Conservation (phyloP, 37 sponge, comb jelly and placozoan genomes). For the Chondrilla cf. caribensis region DNA sequence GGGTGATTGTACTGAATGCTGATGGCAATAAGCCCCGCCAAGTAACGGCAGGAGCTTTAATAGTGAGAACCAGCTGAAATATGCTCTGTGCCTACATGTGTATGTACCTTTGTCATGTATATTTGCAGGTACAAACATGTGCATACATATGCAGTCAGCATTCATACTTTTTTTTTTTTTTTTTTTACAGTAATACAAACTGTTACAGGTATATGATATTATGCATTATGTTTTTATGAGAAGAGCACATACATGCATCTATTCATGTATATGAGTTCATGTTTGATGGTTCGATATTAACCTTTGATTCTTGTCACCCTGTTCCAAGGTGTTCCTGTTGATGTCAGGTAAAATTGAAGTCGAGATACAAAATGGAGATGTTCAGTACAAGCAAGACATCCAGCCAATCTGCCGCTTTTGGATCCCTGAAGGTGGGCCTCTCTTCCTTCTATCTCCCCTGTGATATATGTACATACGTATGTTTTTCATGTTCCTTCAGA, state of each 20-base stretch:
- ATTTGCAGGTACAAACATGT: neutral
- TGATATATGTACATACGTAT: neutral
- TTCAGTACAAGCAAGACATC: neutral
- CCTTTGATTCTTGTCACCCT: neutral
- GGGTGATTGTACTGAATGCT: neutral
- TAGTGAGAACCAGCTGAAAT: neutral
- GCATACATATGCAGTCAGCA: too few species aligned
- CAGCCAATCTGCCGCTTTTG: constrained; percentile 6
- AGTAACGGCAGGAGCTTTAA: neutral
- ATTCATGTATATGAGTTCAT: too few species aligned
- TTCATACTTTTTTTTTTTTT: too few species aligned
- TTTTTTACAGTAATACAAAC: neutral
- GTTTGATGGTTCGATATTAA: too few species aligned
- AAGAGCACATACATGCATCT: too few species aligned
- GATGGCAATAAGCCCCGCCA: neutral
- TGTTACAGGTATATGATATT: neutral
- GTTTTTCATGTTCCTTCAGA: neutral
- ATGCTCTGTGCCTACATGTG: neutral
- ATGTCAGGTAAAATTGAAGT: constrained; percentile 6
- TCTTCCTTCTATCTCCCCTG: neutral
- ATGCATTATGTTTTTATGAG: too few species aligned
- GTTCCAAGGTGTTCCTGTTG: neutral
- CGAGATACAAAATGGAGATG: neutral
- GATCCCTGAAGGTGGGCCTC: constrained; percentile 13
- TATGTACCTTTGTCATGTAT: neutral